A percentile compares a stretch with the other conserved stretches of the same genome.
Conservation (phyloP, 2,888 invertebrate species). For the Morpho achilles region DNA sequence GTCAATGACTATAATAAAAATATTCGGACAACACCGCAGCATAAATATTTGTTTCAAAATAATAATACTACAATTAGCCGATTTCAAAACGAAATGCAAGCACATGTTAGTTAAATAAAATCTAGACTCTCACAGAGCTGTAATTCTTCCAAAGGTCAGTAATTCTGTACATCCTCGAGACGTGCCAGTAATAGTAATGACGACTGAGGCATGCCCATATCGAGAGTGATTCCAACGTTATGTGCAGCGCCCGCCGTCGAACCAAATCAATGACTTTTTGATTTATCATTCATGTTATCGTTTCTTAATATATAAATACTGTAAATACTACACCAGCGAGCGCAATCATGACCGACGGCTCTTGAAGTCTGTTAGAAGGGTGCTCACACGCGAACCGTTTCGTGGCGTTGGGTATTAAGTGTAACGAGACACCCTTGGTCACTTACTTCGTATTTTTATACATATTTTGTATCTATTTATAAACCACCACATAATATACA, state of each 20-base stretch:
- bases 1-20: too few species aligned
- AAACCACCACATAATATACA: too few species aligned
- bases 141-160: neutral
- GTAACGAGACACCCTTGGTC: too few species aligned
- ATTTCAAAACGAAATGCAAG: too few species aligned
- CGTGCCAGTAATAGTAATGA: slow-evolving; percentile 3
- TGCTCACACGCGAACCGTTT: slow-evolving; percentile 5
- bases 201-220: slow-evolving; percentile 2
- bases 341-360: slow-evolving; percentile 13
- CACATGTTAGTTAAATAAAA: neutral
- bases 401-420: too few species aligned
- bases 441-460: too few species aligned
- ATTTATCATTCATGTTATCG: slow-evolving; percentile 11
- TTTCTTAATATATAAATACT: slow-evolving; percentile 22
- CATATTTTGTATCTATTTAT: too few species aligned
- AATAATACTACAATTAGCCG: too few species aligned
- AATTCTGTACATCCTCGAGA: neutral
- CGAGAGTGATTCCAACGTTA: slow-evolving; percentile 6
- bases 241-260: neutral
- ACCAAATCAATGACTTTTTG: neutral
- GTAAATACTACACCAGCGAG: neutral
- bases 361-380: slow-evolving; percentile 6
- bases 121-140: neutral
- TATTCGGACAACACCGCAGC: too few species aligned
- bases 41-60: too few species aligned